phyloP scores from a whole-genome alignment of 2,888 invertebrate species.

The Iphiclides podalirius region DNA sequence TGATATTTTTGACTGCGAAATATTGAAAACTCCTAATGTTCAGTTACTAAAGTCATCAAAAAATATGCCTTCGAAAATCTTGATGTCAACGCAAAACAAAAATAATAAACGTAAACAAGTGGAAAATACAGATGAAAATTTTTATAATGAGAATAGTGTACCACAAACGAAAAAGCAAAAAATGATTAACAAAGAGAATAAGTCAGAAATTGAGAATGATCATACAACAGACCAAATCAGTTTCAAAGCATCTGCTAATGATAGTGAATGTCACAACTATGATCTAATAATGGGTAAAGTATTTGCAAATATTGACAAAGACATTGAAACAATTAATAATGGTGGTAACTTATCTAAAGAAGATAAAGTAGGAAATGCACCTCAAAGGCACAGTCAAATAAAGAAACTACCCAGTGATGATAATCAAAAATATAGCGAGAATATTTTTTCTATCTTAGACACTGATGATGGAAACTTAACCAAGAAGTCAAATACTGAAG shows the following conservation, averaged over 20 bases:
- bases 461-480: conserved; percentile 41
- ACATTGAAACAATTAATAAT: conserved; percentile 41
- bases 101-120: conserved; percentile 36
- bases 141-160: conserved; percentile 35
- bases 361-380: neutral
- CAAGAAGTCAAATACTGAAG: conserved; percentile 33
- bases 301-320: conserved; percentile 66
- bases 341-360: conserved; percentile 3
- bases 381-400: neutral
- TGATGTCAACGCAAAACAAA: conserved; percentile 43
- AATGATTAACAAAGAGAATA: conserved; percentile 35
- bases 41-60: conserved; percentile 42
- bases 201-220: conserved; percentile 2
- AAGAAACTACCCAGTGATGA: neutral
- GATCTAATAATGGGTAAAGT: conserved; percentile 62
- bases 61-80: conserved; percentile 53
- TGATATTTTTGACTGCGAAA: conserved; percentile 62
- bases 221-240: conserved; percentile 16
- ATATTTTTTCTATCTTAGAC: conserved; percentile 57
- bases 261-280: conserved; percentile 58
- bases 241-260: conserved; percentile 31
- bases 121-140: conserved; percentile 50
- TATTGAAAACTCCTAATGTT: conserved; percentile 49
- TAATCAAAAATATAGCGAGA: conserved; percentile 57
- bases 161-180: conserved; percentile 47